Evolutionary conservation across 2,888 invertebrate species (phyloP).

Genomic region (Acleris cristana): DNA sequence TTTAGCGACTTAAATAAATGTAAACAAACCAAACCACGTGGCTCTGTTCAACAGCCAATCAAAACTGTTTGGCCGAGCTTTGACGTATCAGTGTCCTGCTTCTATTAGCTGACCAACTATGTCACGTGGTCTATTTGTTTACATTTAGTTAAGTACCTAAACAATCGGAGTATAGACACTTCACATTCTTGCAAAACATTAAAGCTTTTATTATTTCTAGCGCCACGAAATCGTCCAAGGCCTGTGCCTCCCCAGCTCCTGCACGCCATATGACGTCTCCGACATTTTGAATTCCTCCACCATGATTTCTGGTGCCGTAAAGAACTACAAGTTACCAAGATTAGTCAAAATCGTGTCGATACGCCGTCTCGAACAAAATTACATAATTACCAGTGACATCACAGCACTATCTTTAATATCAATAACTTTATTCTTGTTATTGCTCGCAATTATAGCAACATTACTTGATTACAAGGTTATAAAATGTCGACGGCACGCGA

Average conservation of each 20-base stretch:
- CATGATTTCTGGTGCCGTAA: constrained; percentile 71
- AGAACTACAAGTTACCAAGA: constrained; percentile 65
- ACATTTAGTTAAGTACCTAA: too few species aligned
- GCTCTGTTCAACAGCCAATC: too few species aligned
- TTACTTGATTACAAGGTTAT: constrained; percentile 69
- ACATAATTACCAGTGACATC: constrained; percentile 58
- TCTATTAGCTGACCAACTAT: too few species aligned
- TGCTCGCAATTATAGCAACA: constrained; percentile 70
- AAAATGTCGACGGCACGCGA: constrained; percentile 57
- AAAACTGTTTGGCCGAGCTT: too few species aligned
- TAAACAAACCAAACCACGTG: too few species aligned
- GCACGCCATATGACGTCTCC: constrained; percentile 68
- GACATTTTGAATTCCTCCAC: constrained; percentile 77
- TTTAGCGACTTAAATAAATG: too few species aligned
- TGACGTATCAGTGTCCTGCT: too few species aligned
- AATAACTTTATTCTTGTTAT: constrained; percentile 56
- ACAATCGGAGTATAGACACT: too few species aligned
- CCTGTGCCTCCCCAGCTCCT: constrained; percentile 77
- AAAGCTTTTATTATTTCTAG: constrained; percentile 63
- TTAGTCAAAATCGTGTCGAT: constrained; percentile 58
- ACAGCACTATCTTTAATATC: constrained; percentile 61
- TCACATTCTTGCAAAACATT: too few species aligned
- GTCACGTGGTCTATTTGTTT: too few species aligned
- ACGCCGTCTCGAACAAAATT: constrained; percentile 57
- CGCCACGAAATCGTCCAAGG: constrained; percentile 67